Evolutionary conservation across 2,113 vertebrate genomes (phyloP).

Genomic region (Antechinus flavipes): DNA sequence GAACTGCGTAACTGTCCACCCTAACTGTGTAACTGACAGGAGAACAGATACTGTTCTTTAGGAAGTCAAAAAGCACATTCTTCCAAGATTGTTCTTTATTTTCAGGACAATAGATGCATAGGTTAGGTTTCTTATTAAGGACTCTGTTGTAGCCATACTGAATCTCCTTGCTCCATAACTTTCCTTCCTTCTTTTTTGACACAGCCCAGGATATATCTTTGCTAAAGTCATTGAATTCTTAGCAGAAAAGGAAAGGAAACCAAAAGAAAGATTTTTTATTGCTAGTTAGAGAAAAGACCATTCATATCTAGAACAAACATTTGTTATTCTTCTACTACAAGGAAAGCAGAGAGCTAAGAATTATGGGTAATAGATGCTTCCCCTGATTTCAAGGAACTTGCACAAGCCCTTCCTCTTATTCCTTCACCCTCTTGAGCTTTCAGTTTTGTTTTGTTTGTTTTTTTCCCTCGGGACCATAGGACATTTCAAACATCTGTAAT

Average conservation of each 20-base stretch:
- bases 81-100: neutral
- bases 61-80: conserved; percentile 3
- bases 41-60: conserved; percentile 26
- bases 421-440: neutral
- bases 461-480: neutral
- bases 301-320: neutral
- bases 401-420: neutral
- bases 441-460: neutral
- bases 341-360: neutral
- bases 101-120: neutral
- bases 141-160: neutral
- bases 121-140: neutral
- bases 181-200: neutral
- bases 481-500: neutral
- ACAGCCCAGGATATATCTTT: neutral
- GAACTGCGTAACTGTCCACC: neutral
- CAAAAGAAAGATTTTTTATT: neutral
- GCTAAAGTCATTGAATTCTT: neutral
- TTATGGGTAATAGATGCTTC: neutral
- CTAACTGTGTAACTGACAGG: neutral
- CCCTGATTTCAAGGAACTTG: neutral
- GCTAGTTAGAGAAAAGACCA: neutral
- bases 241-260: neutral
- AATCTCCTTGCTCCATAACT: neutral
- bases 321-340: neutral